These are phyloP conservation scores for Merodon equestris DNA, from an alignment of 2,888 invertebrate species.

Conservation along the genomic window DNA sequence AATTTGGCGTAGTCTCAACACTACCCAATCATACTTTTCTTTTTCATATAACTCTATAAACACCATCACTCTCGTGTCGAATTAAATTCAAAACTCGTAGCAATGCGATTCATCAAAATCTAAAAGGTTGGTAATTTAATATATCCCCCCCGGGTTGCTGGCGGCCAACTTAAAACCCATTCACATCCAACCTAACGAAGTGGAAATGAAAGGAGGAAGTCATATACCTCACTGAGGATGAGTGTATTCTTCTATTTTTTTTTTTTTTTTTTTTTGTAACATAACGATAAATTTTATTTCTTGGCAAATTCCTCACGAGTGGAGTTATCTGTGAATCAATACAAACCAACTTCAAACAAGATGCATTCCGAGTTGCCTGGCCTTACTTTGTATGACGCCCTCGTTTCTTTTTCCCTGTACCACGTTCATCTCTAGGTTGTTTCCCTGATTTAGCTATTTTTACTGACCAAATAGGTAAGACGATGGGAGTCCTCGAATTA, in stretches of 20 bases:
- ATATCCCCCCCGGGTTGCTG: slow-evolving; percentile 9
- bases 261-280: slow-evolving; percentile 26
- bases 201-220: slow-evolving; percentile 4
- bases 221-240: too few relatives aligned
- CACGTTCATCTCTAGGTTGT: slow-evolving; percentile 22
- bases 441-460: slow-evolving; percentile 53
- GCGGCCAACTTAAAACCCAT: slow-evolving; percentile 9
- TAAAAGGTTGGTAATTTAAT: slow-evolving; percentile 65
- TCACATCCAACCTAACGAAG: slow-evolving; percentile 22
- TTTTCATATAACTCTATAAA: slow-evolving; percentile 13
- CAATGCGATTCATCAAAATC: slow-evolving; percentile 67
- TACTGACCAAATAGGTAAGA: slow-evolving; percentile 62
- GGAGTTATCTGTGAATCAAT: slow-evolving; percentile 53
- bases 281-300: slow-evolving; percentile 60
- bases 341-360: slow-evolving; percentile 47
- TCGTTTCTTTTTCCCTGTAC: not conserved
- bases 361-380: slow-evolving; percentile 46
- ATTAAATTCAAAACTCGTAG: slow-evolving; percentile 60
- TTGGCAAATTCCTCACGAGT: slow-evolving; percentile 49
- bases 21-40: slow-evolving; percentile 24
- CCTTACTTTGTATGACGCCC: not conserved
- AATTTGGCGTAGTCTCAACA: slow-evolving; percentile 25
- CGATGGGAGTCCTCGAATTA: slow-evolving; percentile 42
- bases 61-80: slow-evolving; percentile 15
- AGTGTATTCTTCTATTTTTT: too few relatives aligned